Evolutionary conservation across 2,113 vertebrate genomes (phyloP).

Genomic region (Pelvicachromis taeniatus): DNA sequence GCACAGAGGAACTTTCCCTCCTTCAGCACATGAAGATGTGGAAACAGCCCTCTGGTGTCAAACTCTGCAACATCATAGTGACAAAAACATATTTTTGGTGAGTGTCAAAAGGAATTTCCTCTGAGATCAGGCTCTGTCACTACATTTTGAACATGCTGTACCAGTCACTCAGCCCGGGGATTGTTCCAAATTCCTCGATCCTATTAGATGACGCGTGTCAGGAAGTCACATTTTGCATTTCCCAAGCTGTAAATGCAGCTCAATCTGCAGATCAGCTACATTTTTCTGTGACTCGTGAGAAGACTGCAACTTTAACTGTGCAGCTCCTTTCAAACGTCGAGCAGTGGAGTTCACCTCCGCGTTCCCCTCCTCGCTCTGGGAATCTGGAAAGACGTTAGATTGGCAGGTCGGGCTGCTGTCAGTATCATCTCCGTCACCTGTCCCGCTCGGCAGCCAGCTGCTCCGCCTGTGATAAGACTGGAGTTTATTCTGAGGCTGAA

Average conservation of each 20-base stretch:
- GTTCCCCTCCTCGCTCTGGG: background rate
- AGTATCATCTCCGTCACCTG: constrained; percentile 43
- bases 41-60: background rate
- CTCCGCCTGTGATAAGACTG: constrained; percentile 61
- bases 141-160: background rate
- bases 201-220: background rate
- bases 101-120: background rate
- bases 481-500: constrained; percentile 33
- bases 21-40: background rate
- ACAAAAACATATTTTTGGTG: background rate
- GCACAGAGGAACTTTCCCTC: background rate
- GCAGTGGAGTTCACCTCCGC: background rate
- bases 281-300: background rate
- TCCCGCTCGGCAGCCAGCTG: constrained; percentile 57
- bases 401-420: constrained; percentile 35
- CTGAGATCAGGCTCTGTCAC: background rate
- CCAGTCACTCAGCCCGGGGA: background rate
- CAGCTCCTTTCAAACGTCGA: background rate
- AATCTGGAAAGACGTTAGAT: constrained; percentile 6
- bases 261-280: background rate
- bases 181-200: background rate
- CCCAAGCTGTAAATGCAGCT: background rate
- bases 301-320: background rate
- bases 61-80: background rate
- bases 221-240: background rate